phyloP scores from a whole-genome alignment of 2,797 vertebrate genomes.

The Gobionotothen gibberifrons region DNA sequence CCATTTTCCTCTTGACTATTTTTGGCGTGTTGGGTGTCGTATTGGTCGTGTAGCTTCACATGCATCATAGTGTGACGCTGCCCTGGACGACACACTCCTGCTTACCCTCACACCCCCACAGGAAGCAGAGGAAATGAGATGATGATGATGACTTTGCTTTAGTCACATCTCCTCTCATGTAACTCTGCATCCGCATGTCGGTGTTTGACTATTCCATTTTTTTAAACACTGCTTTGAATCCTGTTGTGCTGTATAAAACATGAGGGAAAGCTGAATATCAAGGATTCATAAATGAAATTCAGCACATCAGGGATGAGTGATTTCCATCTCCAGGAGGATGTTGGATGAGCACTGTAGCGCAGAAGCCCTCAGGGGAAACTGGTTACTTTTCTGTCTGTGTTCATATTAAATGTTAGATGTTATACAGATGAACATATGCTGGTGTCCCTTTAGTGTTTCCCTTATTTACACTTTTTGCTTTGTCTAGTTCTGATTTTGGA shows the following conservation, averaged over 20 bases:
- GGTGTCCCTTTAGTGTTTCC: neutral
- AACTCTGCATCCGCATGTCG: neutral
- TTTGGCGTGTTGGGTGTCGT: neutral
- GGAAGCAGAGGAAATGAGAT: constrained; percentile 4
- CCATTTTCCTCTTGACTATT: neutral
- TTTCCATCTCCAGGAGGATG: neutral
- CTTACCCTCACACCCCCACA: constrained; percentile 2
- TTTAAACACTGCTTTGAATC: neutral
- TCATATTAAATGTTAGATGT: neutral
- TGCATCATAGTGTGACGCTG: neutral
- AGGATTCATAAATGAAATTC: constrained; percentile 15
- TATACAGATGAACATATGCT: neutral
- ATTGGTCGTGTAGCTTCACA: neutral
- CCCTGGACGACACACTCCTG: neutral
- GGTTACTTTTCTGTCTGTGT: constrained; percentile 1
- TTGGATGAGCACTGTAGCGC: neutral
- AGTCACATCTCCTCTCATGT: neutral
- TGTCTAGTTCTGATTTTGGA: constrained; percentile 15
- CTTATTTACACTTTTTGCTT: neutral
- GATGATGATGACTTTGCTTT: constrained; percentile 4
- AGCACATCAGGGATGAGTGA: constrained; percentile 8
- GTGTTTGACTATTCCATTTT: constrained; percentile 9
- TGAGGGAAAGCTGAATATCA: constrained; percentile 13
- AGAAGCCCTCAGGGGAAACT: neutral
- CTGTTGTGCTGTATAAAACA: constrained; percentile 23